These are phyloP conservation scores for Quadroppia sp. DNA, from an alignment of 2,888 invertebrate genomes.

Conservation along the genomic window DNA sequence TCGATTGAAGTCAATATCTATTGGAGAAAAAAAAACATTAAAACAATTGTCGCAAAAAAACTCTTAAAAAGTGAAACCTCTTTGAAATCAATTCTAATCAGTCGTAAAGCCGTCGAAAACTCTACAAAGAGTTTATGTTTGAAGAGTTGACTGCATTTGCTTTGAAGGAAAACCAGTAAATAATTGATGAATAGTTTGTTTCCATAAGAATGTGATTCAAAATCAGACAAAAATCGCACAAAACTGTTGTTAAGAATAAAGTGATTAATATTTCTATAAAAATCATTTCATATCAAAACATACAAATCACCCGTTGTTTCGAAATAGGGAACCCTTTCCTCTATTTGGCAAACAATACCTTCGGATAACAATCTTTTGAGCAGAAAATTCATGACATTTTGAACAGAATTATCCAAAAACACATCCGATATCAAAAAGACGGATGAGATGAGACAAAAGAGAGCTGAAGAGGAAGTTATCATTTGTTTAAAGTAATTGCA, in stretches of 20 bases:
- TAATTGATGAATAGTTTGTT: conserved; percentile 41
- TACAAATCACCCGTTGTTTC: conserved; percentile 37
- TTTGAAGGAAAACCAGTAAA: conserved; percentile 37
- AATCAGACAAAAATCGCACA: conserved; percentile 31
- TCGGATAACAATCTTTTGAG: conserved; percentile 12
- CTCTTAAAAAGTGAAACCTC: conserved; percentile 15
- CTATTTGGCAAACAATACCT: conserved; percentile 22
- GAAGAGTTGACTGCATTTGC: conserved; percentile 36
- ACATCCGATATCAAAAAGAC: conserved; percentile 35
- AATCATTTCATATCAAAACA: background rate
- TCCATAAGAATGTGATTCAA: conserved; percentile 39
- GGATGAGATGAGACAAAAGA: conserved; percentile 30
- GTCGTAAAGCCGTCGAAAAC: conserved; percentile 3
- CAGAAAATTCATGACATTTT: background rate
- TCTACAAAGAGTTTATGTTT: conserved; percentile 31
- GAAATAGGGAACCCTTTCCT: conserved; percentile 15
- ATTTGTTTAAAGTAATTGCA: conserved; percentile 31
- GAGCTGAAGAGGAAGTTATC: background rate
- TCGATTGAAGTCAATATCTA: conserved; percentile 34
- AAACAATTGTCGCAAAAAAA: background rate
- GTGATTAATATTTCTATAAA: background rate
- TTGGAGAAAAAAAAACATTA: background rate
- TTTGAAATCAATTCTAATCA: conserved; percentile 7
- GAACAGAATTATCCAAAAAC: conserved; percentile 40
- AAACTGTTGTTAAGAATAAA: conserved; percentile 25